phyloP scores from a whole-genome alignment of 2,888 invertebrate genomes.

The Micropterix aruncella region DNA sequence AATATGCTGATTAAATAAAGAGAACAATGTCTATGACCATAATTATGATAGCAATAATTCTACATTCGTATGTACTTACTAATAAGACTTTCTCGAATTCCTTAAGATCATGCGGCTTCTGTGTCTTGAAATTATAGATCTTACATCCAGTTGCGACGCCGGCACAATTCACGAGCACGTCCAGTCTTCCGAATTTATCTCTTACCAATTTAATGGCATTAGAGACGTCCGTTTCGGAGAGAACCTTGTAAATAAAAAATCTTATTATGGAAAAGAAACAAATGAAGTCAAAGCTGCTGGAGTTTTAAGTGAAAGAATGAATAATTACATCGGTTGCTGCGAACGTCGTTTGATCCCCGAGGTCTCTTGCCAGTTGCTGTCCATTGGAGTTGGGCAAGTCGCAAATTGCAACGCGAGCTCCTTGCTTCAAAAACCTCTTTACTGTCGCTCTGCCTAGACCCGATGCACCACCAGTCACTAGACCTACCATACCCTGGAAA shows the following conservation, averaged over 20 bases:
- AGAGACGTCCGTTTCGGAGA: slow-evolving; percentile 66
- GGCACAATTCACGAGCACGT: slow-evolving; percentile 90
- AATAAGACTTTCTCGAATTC: slow-evolving; percentile 65
- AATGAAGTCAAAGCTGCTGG: too few relatives aligned
- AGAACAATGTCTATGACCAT: too few relatives aligned
- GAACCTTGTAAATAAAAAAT: slow-evolving; percentile 60
- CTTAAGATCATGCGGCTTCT: slow-evolving; percentile 59
- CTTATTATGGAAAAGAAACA: too few relatives aligned
- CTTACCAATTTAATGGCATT: slow-evolving; percentile 58
- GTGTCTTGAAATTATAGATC: slow-evolving; percentile 82
- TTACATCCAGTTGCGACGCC: slow-evolving; percentile 82
- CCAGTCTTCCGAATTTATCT: slow-evolving; percentile 73
- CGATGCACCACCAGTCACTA: slow-evolving; percentile 94
- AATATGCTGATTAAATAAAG: too few relatives aligned
- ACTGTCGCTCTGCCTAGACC: slow-evolving; percentile 86
- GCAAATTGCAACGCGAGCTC: slow-evolving; percentile 75
- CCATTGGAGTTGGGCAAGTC: slow-evolving; percentile 81
- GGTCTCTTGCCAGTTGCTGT: slow-evolving; percentile 54
- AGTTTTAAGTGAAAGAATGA: neutral
- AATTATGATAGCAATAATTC: too few relatives aligned
- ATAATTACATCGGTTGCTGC: slow-evolving; percentile 65
- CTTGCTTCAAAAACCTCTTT: slow-evolving; percentile 69
- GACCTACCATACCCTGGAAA: slow-evolving; percentile 61
- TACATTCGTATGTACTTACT: too few relatives aligned
- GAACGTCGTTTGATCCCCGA: slow-evolving; percentile 68